Conservation (phyloP, 1,140 invertebrate species). For the Drosophila lowei region DNA sequence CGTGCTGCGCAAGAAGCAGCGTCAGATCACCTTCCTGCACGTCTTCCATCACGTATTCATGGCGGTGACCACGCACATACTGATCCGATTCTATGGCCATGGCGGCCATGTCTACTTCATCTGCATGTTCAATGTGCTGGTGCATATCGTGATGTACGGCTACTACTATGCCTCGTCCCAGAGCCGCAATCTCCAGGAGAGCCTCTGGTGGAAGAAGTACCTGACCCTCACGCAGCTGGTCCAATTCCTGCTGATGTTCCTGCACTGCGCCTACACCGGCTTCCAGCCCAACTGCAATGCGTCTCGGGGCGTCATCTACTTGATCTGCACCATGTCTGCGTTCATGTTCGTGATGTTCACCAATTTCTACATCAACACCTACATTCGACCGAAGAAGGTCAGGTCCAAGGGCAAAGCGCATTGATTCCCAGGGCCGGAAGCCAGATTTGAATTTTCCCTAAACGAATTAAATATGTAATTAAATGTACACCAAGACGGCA, state of each 20-base stretch:
- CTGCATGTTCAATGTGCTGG: constrained; percentile 16
- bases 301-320: constrained; percentile 84
- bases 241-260: constrained; percentile 26
- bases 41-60: constrained; percentile 85
- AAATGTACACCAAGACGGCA: not conserved
- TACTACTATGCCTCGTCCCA: constrained; percentile 35
- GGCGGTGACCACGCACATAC: not conserved
- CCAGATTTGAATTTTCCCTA: not conserved
- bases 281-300: constrained; percentile 16
- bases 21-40: constrained; percentile 39
- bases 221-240: constrained; percentile 29
- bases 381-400: constrained; percentile 64
- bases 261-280: constrained; percentile 85
- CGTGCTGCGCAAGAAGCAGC: constrained; percentile 46
- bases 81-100: constrained; percentile 26
- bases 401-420: constrained; percentile 6
- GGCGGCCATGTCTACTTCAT: constrained; percentile 86
- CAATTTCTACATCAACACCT: constrained; percentile 87
- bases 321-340: constrained; percentile 84
- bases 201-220: constrained; percentile 47
- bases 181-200: constrained; percentile 4
- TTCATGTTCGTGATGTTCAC: constrained; percentile 90
- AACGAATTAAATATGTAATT: constrained; percentile 16
- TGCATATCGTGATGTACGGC: constrained; percentile 33
- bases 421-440: not conserved